Conservation (phyloP, 2,113 vertebrate species). For the Osmerus mordax region DNA sequence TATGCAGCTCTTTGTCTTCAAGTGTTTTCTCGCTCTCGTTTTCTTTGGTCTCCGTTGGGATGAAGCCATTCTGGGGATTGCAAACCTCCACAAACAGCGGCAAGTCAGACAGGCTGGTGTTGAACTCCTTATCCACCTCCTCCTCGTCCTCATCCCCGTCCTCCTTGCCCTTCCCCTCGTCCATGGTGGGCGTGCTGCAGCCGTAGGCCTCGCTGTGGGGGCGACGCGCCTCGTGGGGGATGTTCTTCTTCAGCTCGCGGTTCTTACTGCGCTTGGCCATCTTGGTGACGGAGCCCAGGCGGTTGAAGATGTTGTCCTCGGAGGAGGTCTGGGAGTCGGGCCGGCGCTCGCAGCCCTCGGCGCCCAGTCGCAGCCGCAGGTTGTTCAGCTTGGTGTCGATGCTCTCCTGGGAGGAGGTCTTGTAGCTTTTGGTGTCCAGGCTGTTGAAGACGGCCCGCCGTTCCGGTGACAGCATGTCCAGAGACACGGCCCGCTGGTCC, state of each 20-base stretch:
- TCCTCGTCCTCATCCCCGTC: constrained; percentile 76
- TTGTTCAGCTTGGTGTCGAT: constrained; percentile 92
- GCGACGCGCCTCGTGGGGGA: constrained; percentile 83
- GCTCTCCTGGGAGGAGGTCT: constrained; percentile 92
- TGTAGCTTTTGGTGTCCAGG: constrained; percentile 81
- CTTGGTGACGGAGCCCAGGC: constrained; percentile 81
- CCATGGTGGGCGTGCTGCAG: constrained; percentile 73
- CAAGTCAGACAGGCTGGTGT: constrained; percentile 81
- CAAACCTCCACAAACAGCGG: constrained; percentile 79
- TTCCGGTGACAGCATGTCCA: constrained; percentile 92
- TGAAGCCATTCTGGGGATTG: constrained; percentile 75
- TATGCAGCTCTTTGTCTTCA: constrained; percentile 73
- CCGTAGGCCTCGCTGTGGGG: constrained; percentile 83
- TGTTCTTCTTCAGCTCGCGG: constrained; percentile 85
- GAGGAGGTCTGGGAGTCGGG: constrained; percentile 77
- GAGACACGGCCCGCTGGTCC: constrained; percentile 88
- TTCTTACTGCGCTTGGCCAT: constrained; percentile 84
- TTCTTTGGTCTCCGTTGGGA: constrained; percentile 82
- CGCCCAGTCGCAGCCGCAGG: constrained; percentile 74
- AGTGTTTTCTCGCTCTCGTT: constrained; percentile 73
- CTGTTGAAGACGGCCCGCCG: constrained; percentile 85
- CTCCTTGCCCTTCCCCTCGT: constrained; percentile 63
- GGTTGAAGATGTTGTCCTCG: constrained; percentile 94
- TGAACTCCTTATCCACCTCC: constrained; percentile 82
- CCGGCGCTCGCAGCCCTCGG: constrained; percentile 74